These are phyloP conservation scores for Catharus minimus DNA, from an alignment of 2,113 vertebrate species.

Conservation along the genomic window DNA sequence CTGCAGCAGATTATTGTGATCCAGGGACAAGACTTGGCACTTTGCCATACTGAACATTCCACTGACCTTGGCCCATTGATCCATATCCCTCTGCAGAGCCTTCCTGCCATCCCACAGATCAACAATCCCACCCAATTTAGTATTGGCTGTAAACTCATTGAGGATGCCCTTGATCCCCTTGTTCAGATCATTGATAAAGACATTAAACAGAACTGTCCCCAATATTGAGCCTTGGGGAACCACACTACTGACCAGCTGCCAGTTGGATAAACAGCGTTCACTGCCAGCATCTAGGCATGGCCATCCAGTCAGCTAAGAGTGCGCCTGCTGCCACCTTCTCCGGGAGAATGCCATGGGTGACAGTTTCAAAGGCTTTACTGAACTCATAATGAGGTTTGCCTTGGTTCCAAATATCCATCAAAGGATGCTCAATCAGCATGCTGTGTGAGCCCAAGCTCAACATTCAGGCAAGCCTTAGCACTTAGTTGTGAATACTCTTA, in stretches of 20 bases:
- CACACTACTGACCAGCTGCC: not conserved
- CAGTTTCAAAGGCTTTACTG: not conserved
- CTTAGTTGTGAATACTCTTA: not conserved
- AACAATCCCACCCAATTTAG: not conserved
- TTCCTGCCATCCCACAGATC: not conserved
- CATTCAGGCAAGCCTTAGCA: not conserved
- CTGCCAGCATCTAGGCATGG: not conserved
- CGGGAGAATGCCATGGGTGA: not conserved
- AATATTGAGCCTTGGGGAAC: not conserved
- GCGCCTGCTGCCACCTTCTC: not conserved
- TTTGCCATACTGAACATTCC: not conserved
- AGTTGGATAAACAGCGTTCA: not conserved
- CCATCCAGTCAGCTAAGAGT: not conserved
- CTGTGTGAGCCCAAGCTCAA: not conserved
- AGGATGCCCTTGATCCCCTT: not conserved
- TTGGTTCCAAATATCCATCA: not conserved
- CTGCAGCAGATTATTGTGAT: not conserved
- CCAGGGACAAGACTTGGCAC: not conserved
- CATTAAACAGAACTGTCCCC: not conserved
- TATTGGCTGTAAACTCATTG: not conserved
- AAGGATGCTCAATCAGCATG: not conserved
- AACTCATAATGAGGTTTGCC: not conserved
- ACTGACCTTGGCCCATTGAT: too few relatives aligned
- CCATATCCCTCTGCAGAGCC: not conserved
- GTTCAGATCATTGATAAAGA: not conserved